Base-by-base conservation (phyloP, 2,113 vertebrate species). In the Sceloporus undulatus region DNA sequence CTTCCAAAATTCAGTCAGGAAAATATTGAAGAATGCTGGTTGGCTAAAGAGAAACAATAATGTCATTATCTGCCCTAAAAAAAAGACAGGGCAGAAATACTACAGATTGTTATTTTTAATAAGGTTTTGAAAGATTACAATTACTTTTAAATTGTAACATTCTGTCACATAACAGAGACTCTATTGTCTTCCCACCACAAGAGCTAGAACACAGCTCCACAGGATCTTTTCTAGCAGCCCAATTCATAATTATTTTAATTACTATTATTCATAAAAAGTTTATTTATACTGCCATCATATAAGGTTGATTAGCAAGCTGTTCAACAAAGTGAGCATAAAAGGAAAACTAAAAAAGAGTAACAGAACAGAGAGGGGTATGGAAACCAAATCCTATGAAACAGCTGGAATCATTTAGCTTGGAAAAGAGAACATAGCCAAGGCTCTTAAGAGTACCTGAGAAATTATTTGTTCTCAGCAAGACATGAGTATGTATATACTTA, bases 1-100 rank as follows among this genome's bases (percentile, higher is more conserved):
- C 42, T 87, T 93, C 85, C 86, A 89, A 91, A 70, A 42, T 27
- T 59, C 7, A 80, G 8, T 76, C 76, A 27, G 9, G 91, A 92
- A 91, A 40, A 85, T 81, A 79, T 42, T 16, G 25, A 75, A 82
- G 82, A 1, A 88, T 0, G 1, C 13, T 4, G 68, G 59, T 8
- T 74, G 54, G 0, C 8, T 79, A 66, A 9, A 81, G 16, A 42
- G 34, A 23, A 85, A 83, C 9, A 10, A 2, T 13, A 79, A 84
- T 74, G 90, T 90, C 48, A 88, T 85, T 87, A 77, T 14, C 19
- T 76, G 0, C 78, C 85, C 70, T 85, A 79, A 89, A 70, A 48
- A 79, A 29, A 4, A 3, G 9, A 1, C 1, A 21, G 74, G 56
- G 78, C 86, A 2, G 27, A 85, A 85, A 77, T 29, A 42, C 25